phyloP scores from a whole-genome alignment of 1,140 invertebrate genomes.

The Tribolium madens region DNA sequence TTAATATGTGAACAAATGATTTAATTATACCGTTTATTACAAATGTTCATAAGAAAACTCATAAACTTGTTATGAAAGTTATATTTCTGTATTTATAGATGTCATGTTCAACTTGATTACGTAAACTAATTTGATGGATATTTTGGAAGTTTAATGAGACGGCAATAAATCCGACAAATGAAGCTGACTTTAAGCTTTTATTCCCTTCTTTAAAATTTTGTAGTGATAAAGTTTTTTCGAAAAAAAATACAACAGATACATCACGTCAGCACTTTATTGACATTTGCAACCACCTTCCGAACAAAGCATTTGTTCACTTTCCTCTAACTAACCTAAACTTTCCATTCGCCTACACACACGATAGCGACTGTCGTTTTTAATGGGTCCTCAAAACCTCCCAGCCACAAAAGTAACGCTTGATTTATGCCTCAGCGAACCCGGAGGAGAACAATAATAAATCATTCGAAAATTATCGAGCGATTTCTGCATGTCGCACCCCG shows the following conservation, averaged over 20 bases:
- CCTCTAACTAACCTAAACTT: neutral
- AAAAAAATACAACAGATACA: neutral
- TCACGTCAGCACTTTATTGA: neutral
- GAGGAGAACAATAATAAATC: conserved; percentile 5
- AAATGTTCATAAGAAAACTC: neutral
- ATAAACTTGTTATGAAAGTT: conserved; percentile 20
- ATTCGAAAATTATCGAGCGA: conserved; percentile 9
- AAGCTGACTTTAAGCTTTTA: neutral
- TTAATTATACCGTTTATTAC: neutral
- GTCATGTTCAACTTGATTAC: conserved; percentile 24
- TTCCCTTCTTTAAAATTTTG: neutral
- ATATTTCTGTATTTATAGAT: conserved; percentile 9
- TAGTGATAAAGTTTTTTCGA: neutral
- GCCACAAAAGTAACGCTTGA: neutral
- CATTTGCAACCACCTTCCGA: neutral
- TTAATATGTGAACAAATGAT: neutral
- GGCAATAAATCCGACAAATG: neutral
- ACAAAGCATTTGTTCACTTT: neutral
- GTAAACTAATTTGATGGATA: conserved; percentile 22
- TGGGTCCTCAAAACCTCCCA: conserved; percentile 2
- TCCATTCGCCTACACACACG: neutral
- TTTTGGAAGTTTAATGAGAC: neutral
- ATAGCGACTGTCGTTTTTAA: conserved; percentile 1
- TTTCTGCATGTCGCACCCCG: neutral
- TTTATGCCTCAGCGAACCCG: neutral